Conservation (phyloP, 2,888 invertebrate genomes). For the Yponomeuta plumbellus region DNA sequence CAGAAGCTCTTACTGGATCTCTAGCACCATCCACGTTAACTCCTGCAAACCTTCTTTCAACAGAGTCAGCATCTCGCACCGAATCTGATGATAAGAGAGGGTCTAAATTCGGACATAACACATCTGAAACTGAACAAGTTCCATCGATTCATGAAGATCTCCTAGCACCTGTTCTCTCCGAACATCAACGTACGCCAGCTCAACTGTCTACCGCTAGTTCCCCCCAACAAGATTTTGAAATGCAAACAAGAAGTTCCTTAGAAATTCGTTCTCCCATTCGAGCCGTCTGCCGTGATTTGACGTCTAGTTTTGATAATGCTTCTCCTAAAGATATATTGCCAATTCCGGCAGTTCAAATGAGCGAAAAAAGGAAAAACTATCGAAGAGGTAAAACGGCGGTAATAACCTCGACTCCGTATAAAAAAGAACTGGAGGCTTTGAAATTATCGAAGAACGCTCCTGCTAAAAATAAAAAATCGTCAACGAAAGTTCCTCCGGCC, state of each 20-base stretch:
- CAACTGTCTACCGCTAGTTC: background rate
- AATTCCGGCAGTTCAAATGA: conserved; percentile 25
- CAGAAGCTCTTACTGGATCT: too few relatives aligned
- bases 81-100: conserved; percentile 3
- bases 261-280: conserved; percentile 19
- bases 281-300: conserved; percentile 21
- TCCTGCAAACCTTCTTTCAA: too few relatives aligned
- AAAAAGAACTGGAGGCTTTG: conserved; percentile 28
- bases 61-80: conserved; percentile 9
- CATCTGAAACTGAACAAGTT: conserved; percentile 11
- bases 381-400: conserved; percentile 30
- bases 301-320: conserved; percentile 21
- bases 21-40: too few relatives aligned
- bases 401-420: conserved; percentile 28
- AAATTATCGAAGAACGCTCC: conserved; percentile 26
- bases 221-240: too few relatives aligned
- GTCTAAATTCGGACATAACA: too few relatives aligned
- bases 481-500: too few relatives aligned
- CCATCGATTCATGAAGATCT: conserved; percentile 13
- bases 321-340: conserved; percentile 25
- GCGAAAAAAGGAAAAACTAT: conserved; percentile 25
- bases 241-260: too few relatives aligned
- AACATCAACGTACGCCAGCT: conserved; percentile 15
- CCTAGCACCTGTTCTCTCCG: conserved; percentile 11
- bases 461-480: conserved; percentile 22